Evolutionary conservation across 2,797 vertebrate species (phyloP), one percentile per base, ranked within the genome.

Genomic region (Benthosema pterotum): DNA sequence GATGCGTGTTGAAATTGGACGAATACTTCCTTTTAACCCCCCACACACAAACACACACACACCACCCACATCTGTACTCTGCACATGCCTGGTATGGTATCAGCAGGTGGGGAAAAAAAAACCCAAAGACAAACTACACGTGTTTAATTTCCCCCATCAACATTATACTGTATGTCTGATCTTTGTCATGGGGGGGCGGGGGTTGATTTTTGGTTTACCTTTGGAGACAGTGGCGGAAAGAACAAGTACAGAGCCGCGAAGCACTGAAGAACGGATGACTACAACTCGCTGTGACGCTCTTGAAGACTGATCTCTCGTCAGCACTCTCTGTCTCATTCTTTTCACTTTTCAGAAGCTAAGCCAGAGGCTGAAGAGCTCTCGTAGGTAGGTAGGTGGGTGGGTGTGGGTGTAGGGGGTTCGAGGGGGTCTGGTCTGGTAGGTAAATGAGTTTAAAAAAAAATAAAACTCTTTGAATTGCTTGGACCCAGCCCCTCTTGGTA

Each of bases 171-270:
- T n/a, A n/a, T 77, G 60, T 77, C 67, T 47, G 22, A 12, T 57
- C 74, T 78, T 89, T 86, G 74, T 84, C 85, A 86, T 82, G 83
- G 79, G n/a, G n/a, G n/a, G n/a, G n/a, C n/a, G n/a, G n/a, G 83
- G 78, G 63, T 90, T 79, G 83, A 72, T 85, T 89, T 89, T 90
- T 89, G 32, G 75, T 89, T 93, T 93, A 93, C 92, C 91, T 93
- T 93, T 93, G 90, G 73, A 91, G 91, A 91, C 87, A 92, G 88
- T 89, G 88, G 91, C 88, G 91, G 92, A 93, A 90, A 93, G 91
- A 93, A 93, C 92, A 93, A 91, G 91, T 90, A 93, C 91, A 92
- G 87, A 92, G 92, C 91, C 90, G 91, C 90, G 91, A 92, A 92
- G 91, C 84, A 89, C 87, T 88, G 87, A 83, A 85, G 89, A 88